Evolutionary conservation across 2,113 vertebrate species (phyloP), one percentile per base, ranked within the genome.

Genomic region (Gymnorhina tibicen): DNA sequence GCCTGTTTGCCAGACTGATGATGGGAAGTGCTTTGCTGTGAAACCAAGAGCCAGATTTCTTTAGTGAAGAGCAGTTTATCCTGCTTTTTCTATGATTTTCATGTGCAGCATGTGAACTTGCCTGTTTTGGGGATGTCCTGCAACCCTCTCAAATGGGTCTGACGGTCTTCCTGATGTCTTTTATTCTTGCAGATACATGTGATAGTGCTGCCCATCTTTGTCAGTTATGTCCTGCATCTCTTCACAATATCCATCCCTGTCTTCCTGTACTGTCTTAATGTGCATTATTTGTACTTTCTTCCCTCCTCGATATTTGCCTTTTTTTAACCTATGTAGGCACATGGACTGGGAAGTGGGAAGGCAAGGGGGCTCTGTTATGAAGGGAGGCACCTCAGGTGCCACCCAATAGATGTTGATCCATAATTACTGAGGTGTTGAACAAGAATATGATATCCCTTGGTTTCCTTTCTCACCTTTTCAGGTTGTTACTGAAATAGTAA

Each of bases 141-240:
- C 33, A 39, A 4, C 9, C 27, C 6, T 69, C 46, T 78, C 24
- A 9, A 0, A 0, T 27, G 55, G 30, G 73, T 86, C 47, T 85
- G 7, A 27, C 56, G 37, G 15, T 39, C 23, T 70, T 88, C 13
- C n/a, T 55, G 16, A 10, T 76, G 32, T 23, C 41, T 72, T 91
- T 46, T 56, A 12, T 60, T 82, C 20, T 80, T 64, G 16, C 18
- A 59, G 47, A 11, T 87, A 9, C n/a, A 9, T 22, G 23, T 3
- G 5, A 28, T 33, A 2, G 0, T 35, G 53, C 27, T 74, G 47
- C 56, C 32, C 2, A 0, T 63, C 10, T 89, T 63, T 83, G 30
- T 77, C 7, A 42, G 3, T 74, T 1, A 0, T 63, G 35, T 2
- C 15, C 22, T 84, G 28, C 55, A 12, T 89, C 14, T 75, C 62